Evolutionary conservation across 2,888 invertebrate genomes (phyloP).

Genomic region (Loripinus fragilis): DNA sequence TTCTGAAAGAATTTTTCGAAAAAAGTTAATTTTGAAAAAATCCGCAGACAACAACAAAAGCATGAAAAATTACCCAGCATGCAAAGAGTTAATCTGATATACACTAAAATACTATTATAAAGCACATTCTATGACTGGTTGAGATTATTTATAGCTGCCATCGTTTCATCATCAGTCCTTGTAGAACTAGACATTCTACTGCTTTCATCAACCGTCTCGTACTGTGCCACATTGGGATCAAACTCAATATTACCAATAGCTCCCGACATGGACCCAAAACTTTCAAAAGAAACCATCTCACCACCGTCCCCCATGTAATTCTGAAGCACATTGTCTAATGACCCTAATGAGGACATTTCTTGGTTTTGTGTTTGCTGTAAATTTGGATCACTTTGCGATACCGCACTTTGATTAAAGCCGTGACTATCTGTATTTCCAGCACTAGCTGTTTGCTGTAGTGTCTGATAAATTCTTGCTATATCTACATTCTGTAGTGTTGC

Average conservation of each 20-base stretch:
- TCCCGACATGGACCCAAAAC: constrained; percentile 57
- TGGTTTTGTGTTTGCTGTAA: constrained; percentile 53
- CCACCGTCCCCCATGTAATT: constrained; percentile 55
- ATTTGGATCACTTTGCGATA: constrained; percentile 49
- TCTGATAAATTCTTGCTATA: constrained; percentile 32
- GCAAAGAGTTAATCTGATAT: no score
- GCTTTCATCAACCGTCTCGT: constrained; percentile 59
- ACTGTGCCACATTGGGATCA: constrained; percentile 63
- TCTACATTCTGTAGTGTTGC: background rate
- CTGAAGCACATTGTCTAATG: constrained; percentile 56
- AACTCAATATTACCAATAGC: constrained; percentile 57
- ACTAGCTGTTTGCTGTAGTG: constrained; percentile 45
- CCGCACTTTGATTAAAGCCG: constrained; percentile 33
- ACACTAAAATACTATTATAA: no score
- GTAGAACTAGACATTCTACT: background rate
- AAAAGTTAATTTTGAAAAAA: no score
- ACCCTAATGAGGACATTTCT: constrained; percentile 52
- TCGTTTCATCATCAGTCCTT: constrained; percentile 47
- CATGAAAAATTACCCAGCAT: no score
- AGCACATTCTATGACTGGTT: constrained; percentile 33
- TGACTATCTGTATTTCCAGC: constrained; percentile 24
- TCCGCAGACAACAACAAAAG: no score
- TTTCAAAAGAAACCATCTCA: constrained; percentile 60
- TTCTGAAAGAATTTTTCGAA: no score
- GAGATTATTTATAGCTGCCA: constrained; percentile 59